phyloP scores from a whole-genome alignment of 2,113 vertebrate genomes.

The Noctilio leporinus region DNA sequence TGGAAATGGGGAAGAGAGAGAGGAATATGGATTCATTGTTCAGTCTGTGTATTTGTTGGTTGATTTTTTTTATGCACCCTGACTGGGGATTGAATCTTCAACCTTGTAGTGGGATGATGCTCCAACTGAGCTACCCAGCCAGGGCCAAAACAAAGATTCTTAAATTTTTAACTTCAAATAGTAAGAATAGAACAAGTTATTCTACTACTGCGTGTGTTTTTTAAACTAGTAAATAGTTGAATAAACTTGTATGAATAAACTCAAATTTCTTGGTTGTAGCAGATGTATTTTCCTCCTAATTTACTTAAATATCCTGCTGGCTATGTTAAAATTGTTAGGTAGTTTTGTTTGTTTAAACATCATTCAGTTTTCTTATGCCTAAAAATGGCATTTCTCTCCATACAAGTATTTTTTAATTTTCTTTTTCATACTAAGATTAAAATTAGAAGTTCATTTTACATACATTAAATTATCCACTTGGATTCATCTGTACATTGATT shows the following conservation, averaged over 20 bases:
- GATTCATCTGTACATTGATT: constrained; percentile 26
- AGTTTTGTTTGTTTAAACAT: constrained; percentile 19
- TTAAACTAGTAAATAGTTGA: background rate
- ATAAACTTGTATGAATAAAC: constrained; percentile 51
- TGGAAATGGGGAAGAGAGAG: background rate
- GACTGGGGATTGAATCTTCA: background rate
- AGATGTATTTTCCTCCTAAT: background rate
- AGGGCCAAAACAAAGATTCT: constrained; percentile 27
- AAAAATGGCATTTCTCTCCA: constrained; percentile 67
- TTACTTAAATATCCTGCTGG: constrained; percentile 28
- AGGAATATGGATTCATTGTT: background rate
- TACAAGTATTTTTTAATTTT: constrained; percentile 41
- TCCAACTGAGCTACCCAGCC: background rate
- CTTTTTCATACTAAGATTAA: constrained; percentile 41
- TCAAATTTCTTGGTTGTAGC: constrained; percentile 30
- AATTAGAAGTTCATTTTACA: constrained; percentile 36
- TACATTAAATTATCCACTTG: constrained; percentile 43
- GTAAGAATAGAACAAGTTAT: constrained; percentile 17
- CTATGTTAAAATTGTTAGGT: constrained; percentile 39
- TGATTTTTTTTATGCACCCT: background rate
- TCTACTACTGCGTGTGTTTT: background rate
- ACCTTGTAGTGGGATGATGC: background rate
- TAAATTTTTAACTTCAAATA: constrained; percentile 50
- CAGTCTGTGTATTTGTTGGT: background rate
- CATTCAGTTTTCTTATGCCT: constrained; percentile 38